Evolutionary conservation across 2,888 invertebrate genomes (phyloP).

Genomic region (Antheraea yamamai): DNA sequence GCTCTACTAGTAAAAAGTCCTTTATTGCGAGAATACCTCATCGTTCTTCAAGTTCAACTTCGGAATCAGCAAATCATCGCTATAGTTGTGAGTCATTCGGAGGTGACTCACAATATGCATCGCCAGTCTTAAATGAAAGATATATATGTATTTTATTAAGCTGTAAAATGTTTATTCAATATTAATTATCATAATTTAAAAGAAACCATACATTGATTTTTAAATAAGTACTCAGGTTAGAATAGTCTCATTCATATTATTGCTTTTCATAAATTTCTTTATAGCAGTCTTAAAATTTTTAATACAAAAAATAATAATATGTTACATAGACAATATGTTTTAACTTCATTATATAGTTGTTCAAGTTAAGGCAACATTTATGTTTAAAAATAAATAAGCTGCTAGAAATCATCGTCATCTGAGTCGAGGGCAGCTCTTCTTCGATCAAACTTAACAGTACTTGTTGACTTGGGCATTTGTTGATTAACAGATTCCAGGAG

Average conservation of each 20-base stretch:
- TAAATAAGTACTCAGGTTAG: not conserved
- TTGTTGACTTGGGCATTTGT: slow-evolving; percentile 88
- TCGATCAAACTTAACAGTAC: slow-evolving; percentile 95
- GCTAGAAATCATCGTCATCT: slow-evolving; percentile 85
- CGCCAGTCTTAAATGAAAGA: not conserved
- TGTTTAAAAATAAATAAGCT: slow-evolving; percentile 30
- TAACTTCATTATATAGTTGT: slow-evolving; percentile 12
- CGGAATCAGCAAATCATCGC: too few relatives aligned
- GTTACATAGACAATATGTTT: not conserved
- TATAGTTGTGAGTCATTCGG: too few relatives aligned
- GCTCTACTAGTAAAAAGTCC: too few relatives aligned
- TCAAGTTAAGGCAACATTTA: slow-evolving; percentile 27
- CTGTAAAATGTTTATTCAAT: not conserved
- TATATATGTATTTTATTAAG: not conserved
- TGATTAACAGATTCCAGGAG: slow-evolving; percentile 93
- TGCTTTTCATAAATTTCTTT: not conserved
- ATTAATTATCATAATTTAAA: not conserved
- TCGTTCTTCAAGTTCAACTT: too few relatives aligned
- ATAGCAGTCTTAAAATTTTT: slow-evolving; percentile 12
- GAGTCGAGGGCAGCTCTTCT: slow-evolving; percentile 94
- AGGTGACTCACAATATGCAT: too few relatives aligned
- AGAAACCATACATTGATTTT: not conserved
- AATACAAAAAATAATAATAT: not conserved
- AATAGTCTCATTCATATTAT: not conserved
- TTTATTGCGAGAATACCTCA: too few relatives aligned